Evolutionary conservation across 1,140 invertebrate genomes (phyloP).

Genomic region (Pollicipes pollicipes): DNA sequence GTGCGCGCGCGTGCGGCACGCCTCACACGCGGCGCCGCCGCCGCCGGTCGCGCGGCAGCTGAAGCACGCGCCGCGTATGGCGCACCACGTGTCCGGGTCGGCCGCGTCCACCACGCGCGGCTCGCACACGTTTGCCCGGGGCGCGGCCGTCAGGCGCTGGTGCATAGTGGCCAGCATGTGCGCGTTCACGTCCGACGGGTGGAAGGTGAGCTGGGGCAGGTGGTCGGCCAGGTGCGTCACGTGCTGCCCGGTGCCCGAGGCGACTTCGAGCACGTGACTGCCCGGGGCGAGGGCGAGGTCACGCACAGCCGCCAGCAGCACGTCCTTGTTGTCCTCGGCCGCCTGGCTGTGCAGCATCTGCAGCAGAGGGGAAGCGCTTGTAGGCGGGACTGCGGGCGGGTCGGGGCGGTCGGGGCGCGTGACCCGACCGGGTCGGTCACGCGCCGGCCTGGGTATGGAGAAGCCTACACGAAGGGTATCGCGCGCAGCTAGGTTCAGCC

Average conservation of each 20-base stretch:
- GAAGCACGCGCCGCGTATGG: neutral
- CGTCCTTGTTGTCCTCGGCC: neutral
- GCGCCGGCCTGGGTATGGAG: no score
- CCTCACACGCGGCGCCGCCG: neutral
- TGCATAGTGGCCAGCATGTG: neutral
- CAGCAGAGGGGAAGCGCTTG: neutral
- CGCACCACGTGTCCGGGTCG: neutral
- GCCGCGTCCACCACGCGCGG: neutral
- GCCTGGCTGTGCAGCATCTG: neutral
- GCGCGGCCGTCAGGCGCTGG: neutral
- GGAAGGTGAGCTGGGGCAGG: neutral
- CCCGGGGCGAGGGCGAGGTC: neutral
- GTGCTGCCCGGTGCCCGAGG: constrained; percentile 3
- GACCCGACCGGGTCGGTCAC: no score
- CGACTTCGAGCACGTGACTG: neutral
- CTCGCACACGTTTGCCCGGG: neutral
- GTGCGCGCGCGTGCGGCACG: neutral
- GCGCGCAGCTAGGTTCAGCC: no score
- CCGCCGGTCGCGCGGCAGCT: neutral
- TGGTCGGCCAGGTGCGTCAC: neutral
- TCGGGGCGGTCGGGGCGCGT: no score
- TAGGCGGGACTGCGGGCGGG: neutral
- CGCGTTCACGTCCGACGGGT: neutral
- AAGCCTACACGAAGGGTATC: no score
- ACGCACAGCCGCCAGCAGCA: neutral